Conservation (phyloP, 2,797 vertebrate species). For the Lithobates pipiens region DNA sequence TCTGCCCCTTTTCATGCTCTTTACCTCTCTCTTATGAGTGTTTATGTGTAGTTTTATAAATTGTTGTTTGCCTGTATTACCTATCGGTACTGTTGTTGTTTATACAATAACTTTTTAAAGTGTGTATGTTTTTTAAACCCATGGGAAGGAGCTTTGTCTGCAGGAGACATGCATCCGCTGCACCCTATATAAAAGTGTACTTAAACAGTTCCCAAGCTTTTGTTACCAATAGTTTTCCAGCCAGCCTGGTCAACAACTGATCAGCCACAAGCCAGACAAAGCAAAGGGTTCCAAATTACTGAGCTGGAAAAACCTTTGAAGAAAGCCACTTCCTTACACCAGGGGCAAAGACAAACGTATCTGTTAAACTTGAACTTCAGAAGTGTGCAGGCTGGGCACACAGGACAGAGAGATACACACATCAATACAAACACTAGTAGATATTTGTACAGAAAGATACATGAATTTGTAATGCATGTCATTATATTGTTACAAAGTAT, state of each 20-base stretch:
- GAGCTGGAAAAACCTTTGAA: neutral
- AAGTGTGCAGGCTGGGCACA: neutral
- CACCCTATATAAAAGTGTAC: neutral
- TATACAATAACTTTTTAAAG: neutral
- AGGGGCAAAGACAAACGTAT: constrained; percentile 28
- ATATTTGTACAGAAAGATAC: neutral
- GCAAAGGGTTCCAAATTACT: constrained; percentile 44
- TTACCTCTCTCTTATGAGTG: too few species aligned
- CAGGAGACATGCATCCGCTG: neutral
- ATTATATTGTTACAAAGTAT: neutral
- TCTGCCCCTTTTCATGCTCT: too few species aligned
- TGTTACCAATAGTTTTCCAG: constrained; percentile 44
- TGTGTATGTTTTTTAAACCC: neutral
- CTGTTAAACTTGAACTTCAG: constrained; percentile 45
- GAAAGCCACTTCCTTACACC: neutral
- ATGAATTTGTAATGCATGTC: neutral
- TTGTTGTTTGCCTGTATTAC: neutral
- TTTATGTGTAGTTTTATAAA: too few species aligned
- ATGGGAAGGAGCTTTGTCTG: neutral
- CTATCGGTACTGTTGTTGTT: neutral
- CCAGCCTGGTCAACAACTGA: constrained; percentile 33
- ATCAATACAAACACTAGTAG: neutral
- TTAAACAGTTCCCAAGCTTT: constrained; percentile 19
- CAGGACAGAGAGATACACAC: neutral
- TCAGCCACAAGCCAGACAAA: constrained; percentile 46